Evolutionary conservation across 1,140 invertebrate genomes (phyloP), one percentile per base, ranked within the genome.

Genomic region (Microplitis mediator): DNA sequence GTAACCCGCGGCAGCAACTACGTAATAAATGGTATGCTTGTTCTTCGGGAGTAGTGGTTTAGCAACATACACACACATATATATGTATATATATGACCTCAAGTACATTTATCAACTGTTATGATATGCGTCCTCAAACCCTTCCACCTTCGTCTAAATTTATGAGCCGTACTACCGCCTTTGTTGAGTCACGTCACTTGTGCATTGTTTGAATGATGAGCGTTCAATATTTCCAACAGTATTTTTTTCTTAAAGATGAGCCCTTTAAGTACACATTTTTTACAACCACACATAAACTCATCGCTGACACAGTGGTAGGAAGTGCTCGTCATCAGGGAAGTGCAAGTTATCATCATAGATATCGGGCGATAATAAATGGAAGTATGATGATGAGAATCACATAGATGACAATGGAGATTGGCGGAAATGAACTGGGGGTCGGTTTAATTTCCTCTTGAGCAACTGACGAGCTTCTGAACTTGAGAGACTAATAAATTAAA

Each of bases 381-480:
- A 3, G 52, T 31, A 69, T 56, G 16, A 58, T 23, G 75, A 84
- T 81, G 83, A 84, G 82, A 78, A 78, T 61, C 14, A 39, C 50
- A 13, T 31, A 11, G 8, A 6, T 45, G 65, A 52, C 50, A 67
- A 67, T 54, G 65, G 52, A 50, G 65, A 69, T 77, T 76, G 76
- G 78, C 81, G 84, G 84, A 85, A 85, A 45, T 45, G 82, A 83
- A 73, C 80, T 80, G 82, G 65, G 23, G 80, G 78, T 79, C 84
- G 82, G 82, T 84, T 85, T 85, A 84, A 85, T 84, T 85, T 84
- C 83, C 84, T 83, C 77, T 77, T 77, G 77, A 84, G 82, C 84
- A 84, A 82, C 82, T 84, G 81, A 78, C 81, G 81, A 23, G 23
- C 23, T 23, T 23, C 23, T 23, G 23, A 23, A 23, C 23, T 23